Percentiles rank a stretch among this genome's conserved stretches.
phyloP scores from a whole-genome alignment of 2,797 vertebrate genomes.

The Numenius phaeopus region DNA sequence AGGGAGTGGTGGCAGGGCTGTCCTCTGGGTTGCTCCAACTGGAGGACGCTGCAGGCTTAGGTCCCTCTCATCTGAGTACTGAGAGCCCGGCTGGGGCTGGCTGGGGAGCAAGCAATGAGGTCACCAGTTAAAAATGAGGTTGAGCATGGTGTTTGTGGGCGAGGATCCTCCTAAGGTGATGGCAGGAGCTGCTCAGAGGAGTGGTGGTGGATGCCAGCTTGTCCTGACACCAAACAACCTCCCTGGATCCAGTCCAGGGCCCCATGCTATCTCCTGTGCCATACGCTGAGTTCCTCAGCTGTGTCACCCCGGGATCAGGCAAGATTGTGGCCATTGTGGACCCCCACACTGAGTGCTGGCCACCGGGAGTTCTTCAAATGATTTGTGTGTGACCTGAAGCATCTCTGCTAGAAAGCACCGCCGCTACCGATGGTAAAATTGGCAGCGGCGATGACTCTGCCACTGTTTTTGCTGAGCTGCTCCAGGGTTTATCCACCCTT shows the following conservation, averaged over 20 bases:
- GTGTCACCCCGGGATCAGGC: accelerated
- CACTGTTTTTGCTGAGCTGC: background rate
- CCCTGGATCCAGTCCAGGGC: background rate
- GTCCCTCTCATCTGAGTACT: background rate
- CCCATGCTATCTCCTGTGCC: accelerated
- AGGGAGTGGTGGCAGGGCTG: background rate
- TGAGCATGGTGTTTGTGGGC: background rate
- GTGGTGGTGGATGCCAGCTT: background rate
- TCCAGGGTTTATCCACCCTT: background rate
- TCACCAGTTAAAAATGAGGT: background rate
- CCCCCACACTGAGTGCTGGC: background rate
- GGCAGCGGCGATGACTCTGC: background rate
- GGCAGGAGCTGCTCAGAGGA: background rate
- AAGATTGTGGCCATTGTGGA: background rate
- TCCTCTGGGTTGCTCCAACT: background rate
- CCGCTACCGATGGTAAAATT: background rate
- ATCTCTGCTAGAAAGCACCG: background rate
- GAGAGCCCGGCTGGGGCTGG: background rate
- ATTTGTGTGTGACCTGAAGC: background rate
- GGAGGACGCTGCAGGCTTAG: background rate
- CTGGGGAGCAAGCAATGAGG: background rate
- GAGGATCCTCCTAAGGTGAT: background rate
- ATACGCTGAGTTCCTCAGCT: background rate
- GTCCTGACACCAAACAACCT: background rate
- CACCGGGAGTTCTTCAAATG: background rate